phyloP scores from a whole-genome alignment of 2,888 invertebrate species.

The Nephrotoma flavescens region DNA sequence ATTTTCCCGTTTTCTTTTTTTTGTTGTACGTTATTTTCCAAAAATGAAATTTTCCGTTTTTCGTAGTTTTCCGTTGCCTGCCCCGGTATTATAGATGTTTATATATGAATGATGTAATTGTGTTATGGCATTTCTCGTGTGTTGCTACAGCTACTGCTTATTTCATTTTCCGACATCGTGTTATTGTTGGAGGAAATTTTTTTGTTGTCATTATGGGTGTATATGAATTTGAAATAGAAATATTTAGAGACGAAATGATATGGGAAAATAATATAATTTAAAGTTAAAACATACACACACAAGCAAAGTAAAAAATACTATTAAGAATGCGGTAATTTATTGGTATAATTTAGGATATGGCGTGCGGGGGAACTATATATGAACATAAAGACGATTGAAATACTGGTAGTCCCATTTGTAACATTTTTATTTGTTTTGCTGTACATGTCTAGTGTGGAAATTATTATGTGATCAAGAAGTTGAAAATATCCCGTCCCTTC shows the following conservation, averaged over 20 bases:
- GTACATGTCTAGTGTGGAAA: too few relatives aligned
- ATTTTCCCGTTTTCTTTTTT: neutral
- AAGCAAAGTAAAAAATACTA: neutral
- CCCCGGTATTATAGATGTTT: neutral
- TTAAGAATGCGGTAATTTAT: neutral
- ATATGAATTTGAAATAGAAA: neutral
- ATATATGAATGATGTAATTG: neutral
- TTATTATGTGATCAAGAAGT: too few relatives aligned
- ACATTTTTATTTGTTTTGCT: neutral
- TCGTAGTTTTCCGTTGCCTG: neutral
- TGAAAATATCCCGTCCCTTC: too few relatives aligned
- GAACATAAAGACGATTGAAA: neutral
- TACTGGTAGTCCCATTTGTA: neutral
- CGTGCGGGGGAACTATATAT: neutral
- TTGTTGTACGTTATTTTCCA: neutral
- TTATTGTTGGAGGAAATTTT: neutral
- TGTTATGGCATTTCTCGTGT: neutral
- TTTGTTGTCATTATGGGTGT: neutral
- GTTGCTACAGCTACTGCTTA: neutral
- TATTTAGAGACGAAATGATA: neutral
- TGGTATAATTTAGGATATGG: neutral
- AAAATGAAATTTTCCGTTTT: neutral
- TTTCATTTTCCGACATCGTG: neutral
- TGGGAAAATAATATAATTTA: neutral
- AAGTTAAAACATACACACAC: neutral